Evolutionary conservation across 1,140 invertebrate species (phyloP), one percentile per base, ranked within the genome.

Genomic region (Lutraria rhynchaena): DNA sequence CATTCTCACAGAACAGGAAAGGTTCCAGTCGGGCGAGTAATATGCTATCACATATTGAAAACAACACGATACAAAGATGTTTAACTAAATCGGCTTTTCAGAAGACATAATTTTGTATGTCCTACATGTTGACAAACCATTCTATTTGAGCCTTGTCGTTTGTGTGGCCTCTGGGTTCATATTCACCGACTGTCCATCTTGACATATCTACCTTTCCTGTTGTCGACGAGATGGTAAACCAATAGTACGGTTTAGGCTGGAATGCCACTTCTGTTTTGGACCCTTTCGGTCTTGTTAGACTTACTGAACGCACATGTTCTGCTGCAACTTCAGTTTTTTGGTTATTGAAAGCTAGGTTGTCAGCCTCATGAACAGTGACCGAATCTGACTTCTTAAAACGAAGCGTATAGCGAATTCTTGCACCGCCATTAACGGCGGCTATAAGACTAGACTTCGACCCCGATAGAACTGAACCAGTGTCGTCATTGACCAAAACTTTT

Each of bases 101-200:
- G n/a, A n/a, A n/a, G n/a, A n/a, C n/a, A n/a, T n/a, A n/a, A n/a
- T n/a, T n/a, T n/a, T n/a, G n/a, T n/a, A n/a, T n/a, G n/a, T n/a
- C n/a, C n/a, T n/a, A n/a, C n/a, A n/a, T n/a, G 57, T 63, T 63
- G 5, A 73, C 51, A n/a, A 73, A 73, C 69, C 69, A 73, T 22
- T 51, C 15, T 1, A 55, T 73, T 15, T 24, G 11, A 0, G 29
- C 46, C 7, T 24, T 22, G 4, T 1, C 4, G 31, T 19, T 27
- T 3, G 24, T 73, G 49, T 73, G 69, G 9, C 69, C 69, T n/a
- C 69, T 24, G 7, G 0, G 17, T 31, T 53, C 7, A 46, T 73
- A 49, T 35, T 55, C 29, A 3, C 69, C 69, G 9, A 73, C 69
- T n/a, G 69, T 73, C 69, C 69, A 73, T 2, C 69, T 41, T 24